Percentiles rank a stretch among this genome's conserved stretches.
These are phyloP conservation scores for Aphis craccivora DNA, from an alignment of 1,140 invertebrate species.

Conservation along the genomic window DNA sequence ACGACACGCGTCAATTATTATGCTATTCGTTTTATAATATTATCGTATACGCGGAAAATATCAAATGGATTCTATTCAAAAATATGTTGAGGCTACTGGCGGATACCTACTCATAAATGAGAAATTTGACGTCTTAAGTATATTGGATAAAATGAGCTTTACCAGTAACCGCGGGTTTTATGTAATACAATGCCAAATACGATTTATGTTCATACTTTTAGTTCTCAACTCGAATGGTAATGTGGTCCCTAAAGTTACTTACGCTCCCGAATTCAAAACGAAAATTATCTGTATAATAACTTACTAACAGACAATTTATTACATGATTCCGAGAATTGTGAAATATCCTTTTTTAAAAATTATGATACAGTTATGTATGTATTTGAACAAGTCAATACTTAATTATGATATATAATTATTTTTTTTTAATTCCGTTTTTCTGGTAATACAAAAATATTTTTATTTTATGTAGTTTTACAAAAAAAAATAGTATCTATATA, in stretches of 20 bases:
- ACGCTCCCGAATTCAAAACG: neutral
- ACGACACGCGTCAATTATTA: neutral
- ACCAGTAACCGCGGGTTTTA: neutral
- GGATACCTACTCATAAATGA: neutral
- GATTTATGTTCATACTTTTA: conserved; percentile 55
- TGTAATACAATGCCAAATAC: conserved; percentile 14
- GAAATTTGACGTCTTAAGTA: neutral
- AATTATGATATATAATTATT: too few species aligned
- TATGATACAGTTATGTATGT: neutral
- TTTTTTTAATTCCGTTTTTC: too few species aligned
- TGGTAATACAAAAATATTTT: too few species aligned
- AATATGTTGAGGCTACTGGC: neutral
- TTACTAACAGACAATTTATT: neutral
- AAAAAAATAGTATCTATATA: too few species aligned
- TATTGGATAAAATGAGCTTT: conserved; percentile 7
- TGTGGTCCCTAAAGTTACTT: neutral
- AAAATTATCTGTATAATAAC: neutral
- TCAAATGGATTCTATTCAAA: neutral
- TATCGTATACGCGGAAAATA: neutral
- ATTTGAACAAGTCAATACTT: neutral
- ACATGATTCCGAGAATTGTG: neutral
- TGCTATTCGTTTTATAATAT: neutral
- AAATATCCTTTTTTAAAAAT: neutral
- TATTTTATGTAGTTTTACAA: too few species aligned
- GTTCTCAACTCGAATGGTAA: neutral